Evolutionary conservation across 2,888 invertebrate genomes (phyloP).

Genomic region (Hedychridium roseum): DNA sequence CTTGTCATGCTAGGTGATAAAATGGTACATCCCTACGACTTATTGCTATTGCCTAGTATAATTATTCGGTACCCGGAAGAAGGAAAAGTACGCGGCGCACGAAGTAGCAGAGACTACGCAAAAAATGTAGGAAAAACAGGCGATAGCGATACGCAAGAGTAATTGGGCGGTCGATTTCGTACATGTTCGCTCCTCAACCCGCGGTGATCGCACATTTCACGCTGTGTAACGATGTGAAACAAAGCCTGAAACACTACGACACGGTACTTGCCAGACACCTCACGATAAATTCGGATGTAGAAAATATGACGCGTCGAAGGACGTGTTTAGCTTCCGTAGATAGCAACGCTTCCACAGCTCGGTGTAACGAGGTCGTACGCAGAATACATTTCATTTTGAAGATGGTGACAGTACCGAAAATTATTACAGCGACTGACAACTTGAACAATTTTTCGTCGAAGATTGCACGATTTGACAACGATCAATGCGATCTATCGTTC

Average conservation of each 20-base stretch:
- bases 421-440: no score
- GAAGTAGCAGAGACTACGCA: neutral
- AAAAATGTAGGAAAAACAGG: no score
- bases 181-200: no score
- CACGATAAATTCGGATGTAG: constrained; percentile 28
- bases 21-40: constrained; percentile 58
- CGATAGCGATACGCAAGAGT: no score
- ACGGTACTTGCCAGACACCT: constrained; percentile 35
- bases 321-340: constrained; percentile 25
- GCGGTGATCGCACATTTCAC: neutral
- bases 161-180: no score
- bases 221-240: neutral
- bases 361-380: no score
- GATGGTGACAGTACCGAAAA: no score
- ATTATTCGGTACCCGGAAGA: constrained; percentile 50
- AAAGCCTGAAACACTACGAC: neutral
- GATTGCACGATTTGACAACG: no score
- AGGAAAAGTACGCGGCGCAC: neutral
- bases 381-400: no score
- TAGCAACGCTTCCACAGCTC: constrained; percentile 18
- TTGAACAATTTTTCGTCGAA: no score
- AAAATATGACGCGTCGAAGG: constrained; percentile 19
- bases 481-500: no score
- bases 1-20: constrained; percentile 61
- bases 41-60: constrained; percentile 59